Percentiles rank a stretch among this genome's conserved stretches.
phyloP scores from a whole-genome alignment of 1,140 invertebrate species.

The Sycophaga agraensis region DNA sequence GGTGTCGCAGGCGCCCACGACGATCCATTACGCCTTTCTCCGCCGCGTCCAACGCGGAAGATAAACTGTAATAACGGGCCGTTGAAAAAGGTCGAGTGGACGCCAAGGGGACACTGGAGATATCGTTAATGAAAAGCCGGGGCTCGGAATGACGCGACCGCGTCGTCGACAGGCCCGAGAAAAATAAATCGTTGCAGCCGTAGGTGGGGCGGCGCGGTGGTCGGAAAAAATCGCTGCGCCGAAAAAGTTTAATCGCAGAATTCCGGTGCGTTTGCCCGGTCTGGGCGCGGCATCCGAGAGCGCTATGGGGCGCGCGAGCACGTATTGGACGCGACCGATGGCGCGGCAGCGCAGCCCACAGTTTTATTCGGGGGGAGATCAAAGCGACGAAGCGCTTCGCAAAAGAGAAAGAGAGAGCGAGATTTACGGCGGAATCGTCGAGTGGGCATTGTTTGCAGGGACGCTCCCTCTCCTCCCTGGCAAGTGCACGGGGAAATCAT shows the following conservation, averaged over 20 bases:
- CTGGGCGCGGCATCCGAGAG: neutral
- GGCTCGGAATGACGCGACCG: constrained; percentile 11
- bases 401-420: too few relatives aligned
- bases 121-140: constrained; percentile 29
- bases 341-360: too few relatives aligned
- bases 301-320: neutral
- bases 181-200: constrained; percentile 22
- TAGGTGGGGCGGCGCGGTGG: neutral
- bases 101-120: constrained; percentile 14
- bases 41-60: neutral
- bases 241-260: constrained; percentile 1
- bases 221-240: neutral
- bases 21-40: constrained; percentile 7
- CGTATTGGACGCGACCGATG: neutral
- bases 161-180: neutral
- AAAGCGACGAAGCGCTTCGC: too few relatives aligned
- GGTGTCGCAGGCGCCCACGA: neutral
- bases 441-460: too few relatives aligned
- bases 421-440: too few relatives aligned
- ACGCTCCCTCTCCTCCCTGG: too few relatives aligned
- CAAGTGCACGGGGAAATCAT: too few relatives aligned
- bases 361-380: too few relatives aligned
- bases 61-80: constrained; percentile 14
- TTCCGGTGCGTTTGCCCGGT: constrained; percentile 4
- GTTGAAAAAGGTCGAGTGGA: constrained; percentile 22